Percentiles rank a stretch among this genome's conserved stretches.
phyloP scores from a whole-genome alignment of 2,888 invertebrate species.

The Pseudococcus viburni region DNA sequence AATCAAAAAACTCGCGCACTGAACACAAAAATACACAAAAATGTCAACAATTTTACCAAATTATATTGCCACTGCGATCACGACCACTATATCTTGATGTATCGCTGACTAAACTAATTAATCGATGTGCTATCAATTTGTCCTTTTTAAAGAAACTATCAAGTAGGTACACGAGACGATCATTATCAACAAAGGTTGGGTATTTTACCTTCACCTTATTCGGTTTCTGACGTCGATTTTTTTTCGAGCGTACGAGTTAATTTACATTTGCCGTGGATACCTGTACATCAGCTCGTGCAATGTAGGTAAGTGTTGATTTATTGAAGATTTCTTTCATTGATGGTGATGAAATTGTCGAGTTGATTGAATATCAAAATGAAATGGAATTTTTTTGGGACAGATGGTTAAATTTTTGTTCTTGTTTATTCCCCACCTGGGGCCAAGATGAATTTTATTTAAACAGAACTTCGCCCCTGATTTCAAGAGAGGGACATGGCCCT shows the following conservation, averaged over 20 bases:
- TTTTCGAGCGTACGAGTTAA: conserved; percentile 1
- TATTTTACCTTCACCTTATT: background rate
- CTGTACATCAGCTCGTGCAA: no score
- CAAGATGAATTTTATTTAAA: no score
- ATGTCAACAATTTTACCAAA: background rate
- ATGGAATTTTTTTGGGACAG: no score
- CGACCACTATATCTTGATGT: background rate
- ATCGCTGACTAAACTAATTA: background rate
- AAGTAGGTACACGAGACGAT: conserved; percentile 7
- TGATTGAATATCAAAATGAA: no score
- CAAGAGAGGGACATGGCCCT: no score
- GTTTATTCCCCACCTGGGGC: no score
- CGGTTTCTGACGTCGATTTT: background rate
- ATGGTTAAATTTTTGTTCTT: no score
- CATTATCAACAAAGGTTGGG: background rate
- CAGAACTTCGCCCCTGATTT: no score
- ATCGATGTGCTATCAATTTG: background rate
- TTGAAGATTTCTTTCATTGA: no score
- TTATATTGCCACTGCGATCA: background rate
- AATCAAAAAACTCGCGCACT: background rate
- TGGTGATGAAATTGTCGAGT: no score
- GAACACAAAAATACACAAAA: background rate
- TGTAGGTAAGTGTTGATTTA: no score
- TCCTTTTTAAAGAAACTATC: background rate
- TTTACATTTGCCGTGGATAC: background rate